Base-by-base conservation (phyloP, 2,888 invertebrate genomes). In the Synergus japonicus region DNA sequence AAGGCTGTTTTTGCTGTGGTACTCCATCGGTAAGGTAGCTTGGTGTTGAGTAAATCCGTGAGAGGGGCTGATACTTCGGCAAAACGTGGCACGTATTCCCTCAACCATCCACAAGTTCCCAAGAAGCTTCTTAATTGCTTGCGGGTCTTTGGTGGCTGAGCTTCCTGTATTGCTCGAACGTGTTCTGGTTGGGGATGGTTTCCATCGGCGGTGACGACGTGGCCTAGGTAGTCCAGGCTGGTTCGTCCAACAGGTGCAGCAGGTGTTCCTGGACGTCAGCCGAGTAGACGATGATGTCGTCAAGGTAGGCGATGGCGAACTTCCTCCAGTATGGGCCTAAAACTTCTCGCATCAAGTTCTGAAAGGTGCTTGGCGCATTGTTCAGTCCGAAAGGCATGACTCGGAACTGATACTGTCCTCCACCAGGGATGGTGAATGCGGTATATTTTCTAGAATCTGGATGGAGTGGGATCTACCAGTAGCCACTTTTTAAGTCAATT, bases 351-450 rank as follows among this genome's bases (percentile, higher is more conserved):
- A 87, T 87, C 0, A 80, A 49, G 1, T 60, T 13, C 49, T 79
- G 76, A 3, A 80, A 78, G 1, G 79, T 80, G 0, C 44, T 13
- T 0, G 79, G 67, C 0, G 43, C 66, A 12, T 66, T 43, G 0
- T 66, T 66, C 4, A 66, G 1, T 2, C 43, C 66, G 12, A 66
- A 88, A 1, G 87, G 86, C 87, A 87, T 88, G 0, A 87, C 87
- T 2, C 82, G 78, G 69, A 88, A 90, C 65, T 89, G 86, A 77
- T 85, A 90, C 4, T 82, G 81, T 0, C 86, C 86, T 9, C 88
- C 86, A 3, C 49, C 65, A 4, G 65, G 65, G 9, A 9, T 15
- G 0, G 65, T 8, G n/a, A 65, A 43, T 0, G 18, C 65, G 9
- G 65, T 15, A 8, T 64, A 64, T 4, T 64, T 29, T 1, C 22